A percentile compares a stretch with the other conserved stretches of the same genome.
These are phyloP conservation scores for Drosophila recens DNA, from an alignment of 2,888 invertebrate species.

Conservation along the genomic window DNA sequence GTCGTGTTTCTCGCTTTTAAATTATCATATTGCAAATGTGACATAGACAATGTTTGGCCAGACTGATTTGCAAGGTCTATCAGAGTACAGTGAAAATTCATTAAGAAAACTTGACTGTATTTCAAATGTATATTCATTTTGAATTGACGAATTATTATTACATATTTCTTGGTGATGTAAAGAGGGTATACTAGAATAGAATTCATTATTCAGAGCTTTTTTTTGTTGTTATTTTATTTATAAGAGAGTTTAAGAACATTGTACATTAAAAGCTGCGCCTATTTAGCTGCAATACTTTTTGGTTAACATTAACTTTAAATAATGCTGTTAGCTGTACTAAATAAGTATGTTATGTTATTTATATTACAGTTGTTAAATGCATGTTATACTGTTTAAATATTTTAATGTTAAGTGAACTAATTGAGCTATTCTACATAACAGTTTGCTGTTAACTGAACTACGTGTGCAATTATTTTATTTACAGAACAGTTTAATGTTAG, in stretches of 20 bases:
- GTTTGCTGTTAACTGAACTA: not conserved
- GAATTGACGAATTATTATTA: not conserved
- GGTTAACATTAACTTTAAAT: conserved; percentile 13
- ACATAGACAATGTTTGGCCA: conserved; percentile 4
- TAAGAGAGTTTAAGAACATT: conserved; percentile 5
- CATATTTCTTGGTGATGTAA: not conserved
- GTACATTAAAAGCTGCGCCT: conserved; percentile 18
- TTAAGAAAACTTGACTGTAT: no score
- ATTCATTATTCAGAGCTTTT: conserved; percentile 51
- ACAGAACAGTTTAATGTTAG: conserved; percentile 34
- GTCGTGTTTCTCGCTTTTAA: conserved; percentile 30
- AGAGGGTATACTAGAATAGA: not conserved
- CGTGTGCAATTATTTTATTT: not conserved
- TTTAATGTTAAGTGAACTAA: conserved; percentile 16
- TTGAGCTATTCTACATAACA: not conserved
- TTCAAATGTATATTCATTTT: no score
- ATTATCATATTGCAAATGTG: conserved; percentile 37
- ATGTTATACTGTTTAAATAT: not conserved
- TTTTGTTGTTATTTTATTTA: conserved; percentile 30
- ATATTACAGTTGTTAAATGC: conserved; percentile 31
- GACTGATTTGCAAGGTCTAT: not conserved
- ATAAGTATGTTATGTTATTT: not conserved
- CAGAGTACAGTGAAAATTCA: not conserved
- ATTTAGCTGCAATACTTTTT: conserved; percentile 33
- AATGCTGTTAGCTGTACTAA: not conserved